phyloP scores from a whole-genome alignment of 2,797 vertebrate genomes.

The Halcyon chelicuti region DNA sequence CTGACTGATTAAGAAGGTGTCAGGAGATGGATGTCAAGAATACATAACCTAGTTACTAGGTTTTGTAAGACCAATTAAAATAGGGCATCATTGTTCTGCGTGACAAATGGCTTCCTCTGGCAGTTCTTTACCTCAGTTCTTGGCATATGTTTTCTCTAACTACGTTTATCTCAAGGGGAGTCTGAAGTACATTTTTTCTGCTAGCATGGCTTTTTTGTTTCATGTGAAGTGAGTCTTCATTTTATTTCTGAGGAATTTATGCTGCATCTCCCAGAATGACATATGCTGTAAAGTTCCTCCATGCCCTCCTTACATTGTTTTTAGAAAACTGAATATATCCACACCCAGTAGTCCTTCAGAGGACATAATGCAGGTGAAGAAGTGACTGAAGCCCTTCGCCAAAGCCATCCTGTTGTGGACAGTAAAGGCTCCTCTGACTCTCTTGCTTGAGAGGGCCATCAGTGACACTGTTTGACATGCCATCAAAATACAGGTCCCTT shows the following conservation, averaged over 20 bases:
- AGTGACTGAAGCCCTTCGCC: neutral
- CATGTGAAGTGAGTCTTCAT: neutral
- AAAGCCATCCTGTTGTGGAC: neutral
- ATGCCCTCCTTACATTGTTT: neutral
- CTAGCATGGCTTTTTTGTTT: neutral
- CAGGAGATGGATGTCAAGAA: neutral
- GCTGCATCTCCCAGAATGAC: neutral
- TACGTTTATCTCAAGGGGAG: conserved; percentile 24
- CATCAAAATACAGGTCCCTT: neutral
- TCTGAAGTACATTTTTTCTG: neutral
- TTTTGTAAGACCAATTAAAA: conserved; percentile 46
- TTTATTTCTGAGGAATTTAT: neutral
- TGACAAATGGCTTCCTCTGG: conserved; percentile 49
- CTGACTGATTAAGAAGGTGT: neutral
- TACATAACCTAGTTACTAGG: neutral
- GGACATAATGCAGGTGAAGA: neutral
- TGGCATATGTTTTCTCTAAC: conserved; percentile 17
- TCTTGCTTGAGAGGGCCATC: neutral
- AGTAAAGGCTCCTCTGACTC: neutral
- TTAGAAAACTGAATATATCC: neutral
- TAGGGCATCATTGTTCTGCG: neutral
- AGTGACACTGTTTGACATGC: neutral
- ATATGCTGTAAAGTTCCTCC: neutral
- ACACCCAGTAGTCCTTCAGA: neutral
- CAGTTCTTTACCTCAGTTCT: conserved; percentile 1